Evolutionary conservation across 2,888 invertebrate genomes (phyloP), one percentile per base, ranked within the genome.

Genomic region (Pyralis farinalis): DNA sequence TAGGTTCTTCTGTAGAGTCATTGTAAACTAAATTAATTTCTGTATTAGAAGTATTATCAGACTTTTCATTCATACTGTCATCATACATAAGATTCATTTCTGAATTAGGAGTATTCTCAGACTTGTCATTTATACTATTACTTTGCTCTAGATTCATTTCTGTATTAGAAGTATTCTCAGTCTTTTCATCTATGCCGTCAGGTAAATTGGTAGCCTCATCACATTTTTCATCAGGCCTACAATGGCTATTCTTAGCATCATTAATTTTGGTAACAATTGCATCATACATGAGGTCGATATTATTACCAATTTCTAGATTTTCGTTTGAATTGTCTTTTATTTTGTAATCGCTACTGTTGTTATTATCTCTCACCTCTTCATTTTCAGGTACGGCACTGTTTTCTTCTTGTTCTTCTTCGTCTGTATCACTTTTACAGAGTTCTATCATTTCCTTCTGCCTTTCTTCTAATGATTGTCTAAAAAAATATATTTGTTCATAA

Each of bases 361-460:
- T n/a, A n/a, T n/a, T 4, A 16, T 16, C 16, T 16, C 3, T 16
- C 16, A 2, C 16, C 16, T 16, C 16, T 16, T 4, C 16, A 16
- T 16, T 40, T 30, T 43, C 29, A 40, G 46, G 39, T 22, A 10
- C 27, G 29, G 22, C 38, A n/a, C 10, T 27, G 38, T 44, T 43
- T 12, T 43, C 33, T 35, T 32, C 16, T 1, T 12, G 20, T 11
- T 37, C 38, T 8, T 90, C 89, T 48, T 92, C 92, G 50, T 92
- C 92, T 45, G 91, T 91, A 44, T 94, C 94, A 53, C 94, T 94
- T 78, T 94, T 94, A 57, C 94, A 96, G 62, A 96, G 92, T 57
- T 92, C 90, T 57, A 93, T 91, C 37, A 94, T 92, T 76, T 94
- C 93, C 67, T 93, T 93, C 58, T 94, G 93, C 38, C 94, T 91